Evolutionary conservation across 2,888 invertebrate genomes (phyloP), one percentile per base, ranked within the genome.

Genomic region (Habrosyne pyritoides): DNA sequence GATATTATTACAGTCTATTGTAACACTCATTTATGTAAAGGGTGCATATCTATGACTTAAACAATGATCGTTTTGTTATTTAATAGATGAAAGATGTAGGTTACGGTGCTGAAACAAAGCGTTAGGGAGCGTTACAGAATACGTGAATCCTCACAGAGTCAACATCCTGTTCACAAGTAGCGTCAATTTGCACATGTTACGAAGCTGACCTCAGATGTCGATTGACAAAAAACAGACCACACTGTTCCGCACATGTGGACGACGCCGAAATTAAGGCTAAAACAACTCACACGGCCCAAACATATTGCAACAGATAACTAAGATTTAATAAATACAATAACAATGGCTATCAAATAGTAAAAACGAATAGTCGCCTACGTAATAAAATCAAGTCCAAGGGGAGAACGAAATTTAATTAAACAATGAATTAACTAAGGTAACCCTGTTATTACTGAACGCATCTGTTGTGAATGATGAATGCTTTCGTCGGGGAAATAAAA

Each of bases 391-490:
- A 82, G 76, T 59, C 62, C 67, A 75, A 74, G 71, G 76, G 76
- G 73, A 79, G 75, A 79, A 82, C 68, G 66, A 81, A 83, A 85
- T 86, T 85, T 85, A 88, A 87, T 88, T 89, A 86, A 83, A 84
- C 73, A 85, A 84, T 70, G 79, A 78, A 82, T 85, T 85, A 85
- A 74, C 71, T 69, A 72, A 72, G 73, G 82, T 83, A 79, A 81
- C 81, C 75, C 77, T 86, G 81, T 86, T 85, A 89, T 87, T 88
- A 89, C 75, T 57, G 76, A 77, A 78, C 77, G 79, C 89, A 90
- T 89, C 89, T 90, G 89, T 81, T 84, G 79, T 75, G 74, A 79
- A 88, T 89, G 89, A 90, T 89, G 80, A 87, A 90, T 89, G 87
- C 74, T 73, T 80, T 79, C 71, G 77, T 73, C 61, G 75, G 79